These are phyloP conservation scores for Lasioglossum marginatum DNA, from an alignment of 2,888 invertebrate species.

Conservation along the genomic window DNA sequence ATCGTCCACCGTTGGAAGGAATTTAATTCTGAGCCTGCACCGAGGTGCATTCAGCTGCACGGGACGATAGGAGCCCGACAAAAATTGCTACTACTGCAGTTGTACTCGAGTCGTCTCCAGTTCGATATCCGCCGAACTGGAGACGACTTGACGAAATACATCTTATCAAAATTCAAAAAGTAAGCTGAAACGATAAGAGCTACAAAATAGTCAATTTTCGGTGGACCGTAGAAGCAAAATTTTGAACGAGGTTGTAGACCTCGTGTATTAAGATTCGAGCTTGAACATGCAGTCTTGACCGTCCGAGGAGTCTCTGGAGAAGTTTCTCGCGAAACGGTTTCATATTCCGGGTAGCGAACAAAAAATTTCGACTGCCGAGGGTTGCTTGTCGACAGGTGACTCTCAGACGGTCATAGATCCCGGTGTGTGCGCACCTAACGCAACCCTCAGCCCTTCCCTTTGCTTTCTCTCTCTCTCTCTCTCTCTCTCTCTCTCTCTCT, in stretches of 20 bases:
- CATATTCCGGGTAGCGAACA: neutral
- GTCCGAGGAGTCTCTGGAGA: neutral
- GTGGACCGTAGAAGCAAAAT: neutral
- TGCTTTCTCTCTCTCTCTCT: neutral
- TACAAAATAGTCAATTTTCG: too few relatives aligned
- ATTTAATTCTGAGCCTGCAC: conserved; percentile 38
- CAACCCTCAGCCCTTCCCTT: neutral
- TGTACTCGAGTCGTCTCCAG: too few relatives aligned
- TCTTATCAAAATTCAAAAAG: neutral
- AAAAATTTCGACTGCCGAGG: conserved; percentile 21
- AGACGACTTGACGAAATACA: neutral
- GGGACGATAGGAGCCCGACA: neutral
- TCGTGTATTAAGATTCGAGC: neutral
- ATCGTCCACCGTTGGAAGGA: conserved; percentile 28
- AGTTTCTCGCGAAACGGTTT: neutral
- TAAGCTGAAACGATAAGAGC: too few relatives aligned
- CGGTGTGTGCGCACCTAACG: conserved; percentile 23
- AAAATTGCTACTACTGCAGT: conserved; percentile 3
- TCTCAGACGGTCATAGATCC: conserved; percentile 53
- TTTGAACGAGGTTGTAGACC: neutral
- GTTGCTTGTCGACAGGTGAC: conserved; percentile 46
- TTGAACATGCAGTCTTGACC: neutral
- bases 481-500: too few relatives aligned
- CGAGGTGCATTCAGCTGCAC: neutral
- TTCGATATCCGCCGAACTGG: neutral